Conservation (phyloP, 2,888 invertebrate species). For the Atethmia centrago region DNA sequence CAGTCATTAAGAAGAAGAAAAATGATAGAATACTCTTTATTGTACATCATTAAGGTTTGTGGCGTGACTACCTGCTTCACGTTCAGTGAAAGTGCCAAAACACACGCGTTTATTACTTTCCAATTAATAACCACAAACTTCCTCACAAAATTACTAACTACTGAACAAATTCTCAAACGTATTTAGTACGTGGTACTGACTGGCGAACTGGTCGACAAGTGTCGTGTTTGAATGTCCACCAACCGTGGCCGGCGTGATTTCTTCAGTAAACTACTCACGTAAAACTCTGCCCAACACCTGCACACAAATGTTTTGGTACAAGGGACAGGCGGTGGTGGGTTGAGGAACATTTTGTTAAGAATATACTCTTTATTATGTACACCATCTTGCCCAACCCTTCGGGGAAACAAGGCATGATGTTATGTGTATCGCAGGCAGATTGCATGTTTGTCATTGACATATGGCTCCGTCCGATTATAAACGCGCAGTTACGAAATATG, state of each 20-base stretch:
- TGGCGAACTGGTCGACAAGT: conserved; percentile 59
- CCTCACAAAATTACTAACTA: neutral
- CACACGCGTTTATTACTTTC: neutral
- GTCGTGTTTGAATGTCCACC: conserved; percentile 65
- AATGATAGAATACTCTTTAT: too few species aligned
- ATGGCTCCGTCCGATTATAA: too few species aligned
- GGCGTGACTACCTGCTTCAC: neutral
- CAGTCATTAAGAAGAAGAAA: too few species aligned
- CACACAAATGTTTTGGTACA: conserved; percentile 66
- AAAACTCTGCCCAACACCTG: conserved; percentile 81
- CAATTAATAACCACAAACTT: neutral
- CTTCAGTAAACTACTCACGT: conserved; percentile 85
- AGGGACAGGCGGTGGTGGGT: conserved; percentile 26
- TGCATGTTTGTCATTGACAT: too few species aligned
- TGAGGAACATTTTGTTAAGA: neutral
- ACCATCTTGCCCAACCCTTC: too few species aligned
- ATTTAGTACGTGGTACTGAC: conserved; percentile 52
- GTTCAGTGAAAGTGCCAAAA: neutral
- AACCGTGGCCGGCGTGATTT: conserved; percentile 75
- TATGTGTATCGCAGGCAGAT: too few species aligned
- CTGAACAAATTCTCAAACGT: conserved; percentile 25
- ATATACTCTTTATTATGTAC: too few species aligned
- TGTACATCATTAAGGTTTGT: neutral
- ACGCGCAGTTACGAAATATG: too few species aligned
- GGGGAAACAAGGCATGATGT: too few species aligned